Base-by-base conservation (phyloP, 2,113 vertebrate genomes). In the Guaruba guarouba region DNA sequence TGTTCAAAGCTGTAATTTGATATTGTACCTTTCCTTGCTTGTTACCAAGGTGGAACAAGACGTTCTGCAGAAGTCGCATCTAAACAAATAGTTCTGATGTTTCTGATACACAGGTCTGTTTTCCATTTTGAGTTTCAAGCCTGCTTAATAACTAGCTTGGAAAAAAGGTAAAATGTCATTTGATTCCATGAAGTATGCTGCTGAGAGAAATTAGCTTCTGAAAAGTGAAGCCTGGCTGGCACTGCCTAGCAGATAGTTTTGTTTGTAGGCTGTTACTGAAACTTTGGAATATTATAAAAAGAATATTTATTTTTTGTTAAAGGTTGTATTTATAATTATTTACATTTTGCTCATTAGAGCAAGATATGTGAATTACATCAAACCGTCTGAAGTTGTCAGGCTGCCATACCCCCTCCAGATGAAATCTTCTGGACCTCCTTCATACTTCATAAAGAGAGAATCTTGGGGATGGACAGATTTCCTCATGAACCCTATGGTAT, bases 381-480 rank as follows among this genome's bases (percentile, higher is more conserved):
- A 99, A 97, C 99, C 99, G 7, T 99, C 99, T 82, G 99, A 99
- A 97, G 99, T 99, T 13, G 98, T 99, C 77, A 98, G 99, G 79
- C 98, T 99, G 93, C 98, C 99, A 0, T 99, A 99, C 74, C 99
- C 99, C 39, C 99, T 99, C 31, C 99, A 99, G 87, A 97, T 99
- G 97, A 98, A 99, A 92, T 98, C 99, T 51, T 97, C 94, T 57
- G 99, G 99, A 19, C 98, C 98, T 78, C 99, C 99, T 92, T 98
- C 98, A 25, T 99, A 99, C 93, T 99, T 99, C 67, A 99, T 99
- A 98, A 99, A 99, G 97, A 98, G 99, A 92, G 99, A 99, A 94
- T 99, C 99, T 23, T 99, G 99, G 99, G 99, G 99, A 37, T 99
- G 99, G 99, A 99, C 99, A 61, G 99, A 99, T 96, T 99, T 99